Conservation (phyloP, 2,113 vertebrate species). For the Notarius lentiginosus region DNA sequence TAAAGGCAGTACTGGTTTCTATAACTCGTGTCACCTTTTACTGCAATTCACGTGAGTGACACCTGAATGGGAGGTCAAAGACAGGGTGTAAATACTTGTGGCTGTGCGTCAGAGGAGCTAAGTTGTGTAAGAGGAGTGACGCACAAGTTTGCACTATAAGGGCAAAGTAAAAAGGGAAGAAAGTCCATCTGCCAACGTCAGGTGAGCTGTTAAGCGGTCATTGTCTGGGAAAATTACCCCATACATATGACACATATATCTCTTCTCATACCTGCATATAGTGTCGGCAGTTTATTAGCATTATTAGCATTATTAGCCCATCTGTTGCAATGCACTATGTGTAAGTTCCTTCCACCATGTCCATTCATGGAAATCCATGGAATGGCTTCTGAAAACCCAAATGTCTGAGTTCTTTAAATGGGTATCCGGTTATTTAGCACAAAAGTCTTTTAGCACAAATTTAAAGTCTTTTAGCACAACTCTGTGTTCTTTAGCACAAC, state of each 20-base stretch:
- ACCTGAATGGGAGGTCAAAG: slow-evolving; percentile 4
- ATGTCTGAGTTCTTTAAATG: too few relatives aligned
- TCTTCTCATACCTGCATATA: neutral
- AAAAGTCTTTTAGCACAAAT: too few relatives aligned
- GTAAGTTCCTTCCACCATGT: neutral
- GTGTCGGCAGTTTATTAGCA: neutral
- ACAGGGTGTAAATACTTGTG: neutral
- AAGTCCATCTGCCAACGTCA: slow-evolving; percentile 30
- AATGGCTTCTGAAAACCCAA: too few relatives aligned
- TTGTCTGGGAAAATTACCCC: neutral
- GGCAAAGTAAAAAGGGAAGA: slow-evolving; percentile 7
- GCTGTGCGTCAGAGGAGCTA: slow-evolving; percentile 12
- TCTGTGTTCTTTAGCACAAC: too few relatives aligned
- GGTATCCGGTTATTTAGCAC: too few relatives aligned
- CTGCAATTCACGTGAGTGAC: neutral
- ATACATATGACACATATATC: neutral
- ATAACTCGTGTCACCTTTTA: neutral
- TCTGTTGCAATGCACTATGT: neutral
- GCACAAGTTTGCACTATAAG: neutral
- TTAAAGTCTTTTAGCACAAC: too few relatives aligned
- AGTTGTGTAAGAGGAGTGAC: slow-evolving; percentile 32
- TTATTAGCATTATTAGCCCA: neutral
- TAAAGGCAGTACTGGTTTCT: neutral
- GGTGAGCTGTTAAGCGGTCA: neutral
- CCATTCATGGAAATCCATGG: neutral